Evolutionary conservation across 1,140 invertebrate genomes (phyloP).

Genomic region (Eurosta solidaginis): DNA sequence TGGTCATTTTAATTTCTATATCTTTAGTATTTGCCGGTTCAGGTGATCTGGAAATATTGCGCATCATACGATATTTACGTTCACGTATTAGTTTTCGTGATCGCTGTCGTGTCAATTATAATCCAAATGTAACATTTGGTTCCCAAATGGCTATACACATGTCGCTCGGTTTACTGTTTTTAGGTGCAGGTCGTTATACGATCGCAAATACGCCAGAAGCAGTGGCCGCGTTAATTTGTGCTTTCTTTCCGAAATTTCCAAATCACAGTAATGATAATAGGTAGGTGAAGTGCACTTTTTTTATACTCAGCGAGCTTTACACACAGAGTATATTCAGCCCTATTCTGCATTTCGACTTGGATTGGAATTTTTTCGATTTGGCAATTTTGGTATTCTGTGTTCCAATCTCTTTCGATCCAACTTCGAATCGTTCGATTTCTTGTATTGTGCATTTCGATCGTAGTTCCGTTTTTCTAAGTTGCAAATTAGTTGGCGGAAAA

Average conservation of each 20-base stretch:
- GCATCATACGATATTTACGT: slow-evolving; percentile 82
- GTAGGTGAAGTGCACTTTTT: not conserved
- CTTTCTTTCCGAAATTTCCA: slow-evolving; percentile 96
- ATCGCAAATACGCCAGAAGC: slow-evolving; percentile 82
- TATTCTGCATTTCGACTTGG: too few species aligned
- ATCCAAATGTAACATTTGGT: slow-evolving; percentile 80
- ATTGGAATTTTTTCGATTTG: too few species aligned
- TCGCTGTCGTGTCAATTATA: slow-evolving; percentile 54
- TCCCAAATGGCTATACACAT: slow-evolving; percentile 94
- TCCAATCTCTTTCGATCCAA: too few species aligned
- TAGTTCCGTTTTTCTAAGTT: too few species aligned
- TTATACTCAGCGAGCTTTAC: too few species aligned
- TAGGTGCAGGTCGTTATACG: slow-evolving; percentile 90
- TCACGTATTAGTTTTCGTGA: slow-evolving; percentile 66
- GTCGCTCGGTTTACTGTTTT: slow-evolving; percentile 88
- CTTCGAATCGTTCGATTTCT: too few species aligned
- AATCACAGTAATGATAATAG: slow-evolving; percentile 93
- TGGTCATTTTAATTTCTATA: slow-evolving; percentile 73
- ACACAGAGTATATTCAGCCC: too few species aligned
- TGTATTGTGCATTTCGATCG: too few species aligned
- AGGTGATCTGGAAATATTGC: slow-evolving; percentile 84
- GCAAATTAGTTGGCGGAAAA: too few species aligned
- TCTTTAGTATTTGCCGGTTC: slow-evolving; percentile 84
- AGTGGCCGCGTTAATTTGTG: slow-evolving; percentile 86
- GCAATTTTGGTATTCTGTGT: too few species aligned